These are phyloP conservation scores for Aselliscus stoliczkanus DNA, from an alignment of 2,797 vertebrate genomes.

Conservation along the genomic window DNA sequence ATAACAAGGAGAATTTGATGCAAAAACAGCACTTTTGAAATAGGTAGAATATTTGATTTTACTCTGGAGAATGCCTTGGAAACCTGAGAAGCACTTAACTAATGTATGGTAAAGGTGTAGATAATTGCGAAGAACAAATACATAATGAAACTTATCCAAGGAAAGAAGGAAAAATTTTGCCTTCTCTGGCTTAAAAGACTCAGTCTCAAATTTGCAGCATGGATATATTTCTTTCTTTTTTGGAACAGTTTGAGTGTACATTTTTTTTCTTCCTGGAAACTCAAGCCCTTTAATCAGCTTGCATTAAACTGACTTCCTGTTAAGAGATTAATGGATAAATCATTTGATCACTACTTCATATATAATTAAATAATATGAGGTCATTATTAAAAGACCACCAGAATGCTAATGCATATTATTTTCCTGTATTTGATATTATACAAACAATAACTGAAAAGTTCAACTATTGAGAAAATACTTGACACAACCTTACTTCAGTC, in stretches of 20 bases:
- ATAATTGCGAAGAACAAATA: background rate
- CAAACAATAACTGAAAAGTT: background rate
- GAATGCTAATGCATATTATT: background rate
- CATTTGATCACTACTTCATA: background rate
- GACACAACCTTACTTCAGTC: background rate
- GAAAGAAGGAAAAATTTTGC: background rate
- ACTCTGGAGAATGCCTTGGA: background rate
- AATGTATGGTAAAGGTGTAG: background rate
- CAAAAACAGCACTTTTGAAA: background rate
- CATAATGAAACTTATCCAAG: background rate
- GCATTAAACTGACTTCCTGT: background rate
- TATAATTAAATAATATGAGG: background rate
- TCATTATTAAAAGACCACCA: background rate
- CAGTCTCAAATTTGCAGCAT: background rate
- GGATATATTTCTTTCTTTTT: background rate
- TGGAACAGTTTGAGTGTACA: background rate
- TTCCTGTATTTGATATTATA: background rate
- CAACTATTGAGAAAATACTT: background rate
- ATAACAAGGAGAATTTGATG: background rate
- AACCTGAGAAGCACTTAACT: background rate
- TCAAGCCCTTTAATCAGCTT: conserved; percentile 3
- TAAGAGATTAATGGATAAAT: background rate
- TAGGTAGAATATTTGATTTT: background rate
- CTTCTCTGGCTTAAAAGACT: background rate
- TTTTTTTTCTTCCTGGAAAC: background rate